Percentiles rank a stretch among this genome's conserved stretches.
Evolutionary conservation across 2,113 vertebrate genomes (phyloP).

Genomic region (Illadopsis cleaveri): DNA sequence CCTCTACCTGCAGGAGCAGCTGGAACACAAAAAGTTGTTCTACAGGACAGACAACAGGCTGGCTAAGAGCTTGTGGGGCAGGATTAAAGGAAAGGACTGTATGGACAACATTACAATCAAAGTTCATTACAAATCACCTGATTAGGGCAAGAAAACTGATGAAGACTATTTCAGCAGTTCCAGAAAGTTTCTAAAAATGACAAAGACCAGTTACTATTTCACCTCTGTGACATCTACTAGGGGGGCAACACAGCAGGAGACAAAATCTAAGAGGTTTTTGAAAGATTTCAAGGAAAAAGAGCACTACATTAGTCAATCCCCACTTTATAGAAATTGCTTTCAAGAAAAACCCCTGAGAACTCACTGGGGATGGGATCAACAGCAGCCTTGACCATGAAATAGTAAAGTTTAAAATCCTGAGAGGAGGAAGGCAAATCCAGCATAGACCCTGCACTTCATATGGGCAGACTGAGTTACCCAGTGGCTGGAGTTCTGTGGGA

Average conservation of each 20-base stretch:
- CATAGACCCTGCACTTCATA: background rate
- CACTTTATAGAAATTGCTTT: background rate
- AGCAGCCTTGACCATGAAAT: background rate
- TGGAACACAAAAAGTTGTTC: background rate
- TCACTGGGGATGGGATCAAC: background rate
- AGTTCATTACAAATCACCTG: background rate
- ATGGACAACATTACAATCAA: background rate
- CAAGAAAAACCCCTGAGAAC: background rate
- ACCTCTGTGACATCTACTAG: background rate
- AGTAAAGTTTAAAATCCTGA: background rate
- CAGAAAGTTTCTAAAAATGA: background rate
- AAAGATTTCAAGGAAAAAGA: background rate
- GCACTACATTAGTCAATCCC: background rate
- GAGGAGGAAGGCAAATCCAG: background rate
- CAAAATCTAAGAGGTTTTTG: background rate
- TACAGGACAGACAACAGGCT: background rate
- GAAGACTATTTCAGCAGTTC: background rate
- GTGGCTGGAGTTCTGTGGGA: background rate
- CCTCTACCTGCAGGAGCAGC: background rate
- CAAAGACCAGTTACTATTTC: background rate
- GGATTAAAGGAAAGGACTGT: background rate
- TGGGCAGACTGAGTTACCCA: background rate
- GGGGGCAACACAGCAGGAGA: background rate
- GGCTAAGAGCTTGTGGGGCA: background rate
- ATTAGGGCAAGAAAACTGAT: accelerated